Conservation (phyloP, 1,140 invertebrate species). For the Bombus ignitus region DNA sequence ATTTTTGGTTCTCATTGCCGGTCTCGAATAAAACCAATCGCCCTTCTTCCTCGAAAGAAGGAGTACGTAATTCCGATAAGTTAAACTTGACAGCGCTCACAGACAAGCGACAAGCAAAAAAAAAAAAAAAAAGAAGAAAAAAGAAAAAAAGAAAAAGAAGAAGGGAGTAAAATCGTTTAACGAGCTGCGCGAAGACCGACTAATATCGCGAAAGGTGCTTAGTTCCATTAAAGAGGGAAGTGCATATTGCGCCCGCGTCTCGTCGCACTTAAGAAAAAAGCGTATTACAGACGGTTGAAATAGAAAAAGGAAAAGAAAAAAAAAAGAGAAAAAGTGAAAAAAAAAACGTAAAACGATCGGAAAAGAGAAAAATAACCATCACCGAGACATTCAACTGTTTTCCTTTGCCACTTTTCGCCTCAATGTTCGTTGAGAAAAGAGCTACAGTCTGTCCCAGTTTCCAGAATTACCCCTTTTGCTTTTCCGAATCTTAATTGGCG, state of each 20-base stretch:
- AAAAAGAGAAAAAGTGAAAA: too few species aligned
- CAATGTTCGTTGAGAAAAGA: not conserved
- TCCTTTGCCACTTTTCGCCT: not conserved
- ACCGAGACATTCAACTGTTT: conserved; percentile 22
- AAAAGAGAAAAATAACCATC: not conserved
- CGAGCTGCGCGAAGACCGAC: not conserved
- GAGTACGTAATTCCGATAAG: too few species aligned
- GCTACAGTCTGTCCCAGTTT: conserved; percentile 11
- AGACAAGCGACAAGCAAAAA: not conserved
- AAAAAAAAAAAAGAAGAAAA: too few species aligned
- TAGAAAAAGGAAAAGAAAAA: too few species aligned
- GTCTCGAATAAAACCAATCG: not conserved
- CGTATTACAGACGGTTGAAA: not conserved
- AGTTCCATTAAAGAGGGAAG: not conserved
- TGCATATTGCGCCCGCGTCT: not conserved
- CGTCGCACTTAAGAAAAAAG: not conserved
- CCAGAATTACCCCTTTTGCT: conserved; percentile 7
- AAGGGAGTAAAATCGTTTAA: not conserved
- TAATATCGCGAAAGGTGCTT: not conserved
- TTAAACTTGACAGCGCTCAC: not conserved
- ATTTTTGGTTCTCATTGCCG: not conserved
- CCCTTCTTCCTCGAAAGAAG: not conserved
- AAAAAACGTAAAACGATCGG: not conserved
- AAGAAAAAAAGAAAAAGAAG: not conserved
- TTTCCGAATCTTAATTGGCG: conserved; percentile 5